These are phyloP conservation scores for Hoplias malabaricus DNA, from an alignment of 2,113 vertebrate species.

Conservation along the genomic window DNA sequence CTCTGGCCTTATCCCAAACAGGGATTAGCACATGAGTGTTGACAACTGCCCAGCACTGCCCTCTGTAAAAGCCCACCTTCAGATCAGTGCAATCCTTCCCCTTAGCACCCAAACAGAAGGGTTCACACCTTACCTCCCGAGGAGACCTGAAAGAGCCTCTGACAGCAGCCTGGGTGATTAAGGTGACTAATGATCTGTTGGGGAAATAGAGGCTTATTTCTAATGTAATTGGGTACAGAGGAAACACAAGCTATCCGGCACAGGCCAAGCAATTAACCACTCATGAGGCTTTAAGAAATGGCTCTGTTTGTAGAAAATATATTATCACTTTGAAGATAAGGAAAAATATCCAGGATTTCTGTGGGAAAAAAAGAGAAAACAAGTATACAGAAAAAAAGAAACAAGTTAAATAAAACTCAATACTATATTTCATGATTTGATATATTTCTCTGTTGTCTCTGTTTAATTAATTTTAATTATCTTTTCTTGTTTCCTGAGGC, in stretches of 20 bases:
- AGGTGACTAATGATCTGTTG: conserved; percentile 70
- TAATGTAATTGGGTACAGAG: conserved; percentile 64
- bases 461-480: too few species aligned
- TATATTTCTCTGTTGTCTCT: too few species aligned
- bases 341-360: too few species aligned
- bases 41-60: conserved; percentile 44
- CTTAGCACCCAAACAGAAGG: conserved; percentile 52
- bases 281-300: background rate
- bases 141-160: conserved; percentile 37
- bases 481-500: too few species aligned
- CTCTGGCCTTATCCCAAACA: conserved; percentile 55
- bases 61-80: conserved; percentile 44
- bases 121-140: conserved; percentile 51
- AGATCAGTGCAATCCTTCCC: conserved; percentile 58
- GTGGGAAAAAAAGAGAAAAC: too few species aligned
- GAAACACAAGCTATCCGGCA: conserved; percentile 45
- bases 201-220: conserved; percentile 73
- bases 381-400: too few species aligned
- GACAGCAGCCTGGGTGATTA: conserved; percentile 58
- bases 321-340: background rate
- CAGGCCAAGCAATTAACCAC: conserved; percentile 24
- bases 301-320: background rate
- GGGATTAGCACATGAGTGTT: conserved; percentile 56
- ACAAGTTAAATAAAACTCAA: too few species aligned
- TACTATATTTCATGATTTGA: too few species aligned